These are phyloP conservation scores for Carassius gibelio DNA, from an alignment of 2,113 vertebrate genomes.

Conservation along the genomic window DNA sequence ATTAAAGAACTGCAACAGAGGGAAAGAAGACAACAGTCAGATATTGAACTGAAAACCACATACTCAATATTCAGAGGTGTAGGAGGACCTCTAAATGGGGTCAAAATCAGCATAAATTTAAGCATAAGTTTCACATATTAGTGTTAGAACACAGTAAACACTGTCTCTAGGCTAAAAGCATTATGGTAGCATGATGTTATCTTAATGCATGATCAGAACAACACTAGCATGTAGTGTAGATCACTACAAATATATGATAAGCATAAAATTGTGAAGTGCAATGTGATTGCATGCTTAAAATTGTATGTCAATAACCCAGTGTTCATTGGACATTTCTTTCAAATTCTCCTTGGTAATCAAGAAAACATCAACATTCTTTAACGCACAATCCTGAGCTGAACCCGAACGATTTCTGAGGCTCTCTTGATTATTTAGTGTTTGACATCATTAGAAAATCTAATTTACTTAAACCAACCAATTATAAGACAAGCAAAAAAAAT, in stretches of 20 bases:
- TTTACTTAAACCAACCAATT: neutral
- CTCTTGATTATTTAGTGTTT: neutral
- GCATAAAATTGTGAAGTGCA: neutral
- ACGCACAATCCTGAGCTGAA: neutral
- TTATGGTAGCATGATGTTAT: neutral
- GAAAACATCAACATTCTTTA: neutral
- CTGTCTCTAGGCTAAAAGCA: neutral
- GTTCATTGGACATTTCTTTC: neutral
- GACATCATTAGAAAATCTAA: neutral
- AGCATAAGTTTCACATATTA: neutral
- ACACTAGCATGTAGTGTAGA: too few species aligned
- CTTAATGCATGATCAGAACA: neutral
- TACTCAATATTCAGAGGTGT: conserved; percentile 2
- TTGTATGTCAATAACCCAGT: neutral
- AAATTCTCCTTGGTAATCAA: neutral
- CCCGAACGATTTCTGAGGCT: neutral
- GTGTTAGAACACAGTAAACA: neutral
- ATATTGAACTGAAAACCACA: conserved; percentile 14
- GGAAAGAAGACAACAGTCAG: conserved; percentile 18
- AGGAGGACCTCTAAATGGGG: conserved; percentile 1
- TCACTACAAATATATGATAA: neutral
- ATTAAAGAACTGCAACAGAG: conserved; percentile 86
- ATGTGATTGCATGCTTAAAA: neutral
- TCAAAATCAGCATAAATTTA: conserved; percentile 6
- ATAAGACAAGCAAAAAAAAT: neutral